phyloP scores from a whole-genome alignment of 2,888 invertebrate species.

The Thereva unica region DNA sequence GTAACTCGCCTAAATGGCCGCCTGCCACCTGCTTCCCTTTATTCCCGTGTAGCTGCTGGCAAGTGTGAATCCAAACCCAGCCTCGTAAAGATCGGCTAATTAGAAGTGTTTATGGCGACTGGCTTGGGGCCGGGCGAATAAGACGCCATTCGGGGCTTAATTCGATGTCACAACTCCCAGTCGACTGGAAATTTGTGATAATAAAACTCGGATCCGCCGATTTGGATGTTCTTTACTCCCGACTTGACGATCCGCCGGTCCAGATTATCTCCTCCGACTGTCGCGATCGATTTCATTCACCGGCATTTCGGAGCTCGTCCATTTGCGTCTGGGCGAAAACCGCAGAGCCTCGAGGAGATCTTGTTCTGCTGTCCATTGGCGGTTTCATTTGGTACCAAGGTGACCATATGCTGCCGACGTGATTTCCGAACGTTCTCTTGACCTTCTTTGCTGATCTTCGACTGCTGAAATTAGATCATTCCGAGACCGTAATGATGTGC shows the following conservation, averaged over 20 bases:
- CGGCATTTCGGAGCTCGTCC: background rate
- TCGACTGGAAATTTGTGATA: constrained; percentile 13
- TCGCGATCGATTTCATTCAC: constrained; percentile 7
- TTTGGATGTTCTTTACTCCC: constrained; percentile 6
- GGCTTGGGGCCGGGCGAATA: background rate
- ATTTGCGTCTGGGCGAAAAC: too few species aligned
- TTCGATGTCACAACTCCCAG: too few species aligned
- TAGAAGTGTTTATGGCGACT: constrained; percentile 21
- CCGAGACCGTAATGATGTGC: background rate
- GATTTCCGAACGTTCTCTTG: constrained; percentile 3
- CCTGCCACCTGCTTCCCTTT: constrained; percentile 23
- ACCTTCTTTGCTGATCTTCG: background rate
- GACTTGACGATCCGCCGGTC: background rate
- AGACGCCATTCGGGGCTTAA: too few species aligned
- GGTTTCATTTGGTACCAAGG: constrained; percentile 14
- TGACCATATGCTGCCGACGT: constrained; percentile 26
- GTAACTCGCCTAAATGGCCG: constrained; percentile 1
- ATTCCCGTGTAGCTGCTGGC: background rate
- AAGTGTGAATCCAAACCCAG: constrained; percentile 10
- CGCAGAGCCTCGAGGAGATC: too few species aligned
- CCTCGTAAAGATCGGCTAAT: constrained; percentile 34
- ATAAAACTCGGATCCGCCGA: constrained; percentile 23
- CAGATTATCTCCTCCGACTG: constrained; percentile 8
- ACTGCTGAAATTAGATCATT: constrained; percentile 13
- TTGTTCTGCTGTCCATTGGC: background rate